phyloP scores from a whole-genome alignment of 2,113 vertebrate species.

The Manacus vitellinus region DNA sequence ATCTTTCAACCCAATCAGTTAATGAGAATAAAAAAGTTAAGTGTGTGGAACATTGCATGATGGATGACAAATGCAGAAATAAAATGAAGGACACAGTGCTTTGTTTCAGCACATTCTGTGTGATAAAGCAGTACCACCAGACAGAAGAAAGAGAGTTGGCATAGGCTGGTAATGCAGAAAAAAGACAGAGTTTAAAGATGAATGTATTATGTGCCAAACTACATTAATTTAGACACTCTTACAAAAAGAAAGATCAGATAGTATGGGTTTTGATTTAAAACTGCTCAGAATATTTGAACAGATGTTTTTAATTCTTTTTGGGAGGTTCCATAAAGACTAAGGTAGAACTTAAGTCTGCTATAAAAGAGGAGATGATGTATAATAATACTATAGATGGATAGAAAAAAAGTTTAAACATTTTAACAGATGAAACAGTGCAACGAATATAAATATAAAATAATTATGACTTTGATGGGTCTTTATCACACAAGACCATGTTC shows the following conservation, averaged over 20 bases:
- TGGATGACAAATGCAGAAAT: not conserved
- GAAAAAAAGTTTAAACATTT: constrained; percentile 45
- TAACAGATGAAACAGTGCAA: constrained; percentile 53
- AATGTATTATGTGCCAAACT: not conserved
- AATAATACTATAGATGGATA: not conserved
- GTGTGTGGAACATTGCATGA: not conserved
- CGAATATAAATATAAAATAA: constrained; percentile 63
- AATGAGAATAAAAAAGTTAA: constrained; percentile 42
- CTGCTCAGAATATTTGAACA: constrained; percentile 43
- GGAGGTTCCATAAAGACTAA: not conserved
- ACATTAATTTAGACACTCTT: constrained; percentile 22
- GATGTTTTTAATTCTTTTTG: not conserved
- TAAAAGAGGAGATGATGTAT: constrained; percentile 51
- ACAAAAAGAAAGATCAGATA: constrained; percentile 26
- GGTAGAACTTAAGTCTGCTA: constrained; percentile 20
- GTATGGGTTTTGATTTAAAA: constrained; percentile 29
- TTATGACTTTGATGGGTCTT: constrained; percentile 63
- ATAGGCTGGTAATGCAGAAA: not conserved
- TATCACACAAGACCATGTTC: constrained; percentile 63
- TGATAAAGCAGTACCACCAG: not conserved
- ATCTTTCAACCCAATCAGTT: not conserved
- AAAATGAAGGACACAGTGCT: not conserved
- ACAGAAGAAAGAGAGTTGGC: not conserved
- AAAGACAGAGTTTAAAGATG: not conserved
- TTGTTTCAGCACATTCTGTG: constrained; percentile 31